These are phyloP conservation scores for Rousettus madagascariensis DNA, from an alignment of 2,797 vertebrate genomes.

Conservation along the genomic window DNA sequence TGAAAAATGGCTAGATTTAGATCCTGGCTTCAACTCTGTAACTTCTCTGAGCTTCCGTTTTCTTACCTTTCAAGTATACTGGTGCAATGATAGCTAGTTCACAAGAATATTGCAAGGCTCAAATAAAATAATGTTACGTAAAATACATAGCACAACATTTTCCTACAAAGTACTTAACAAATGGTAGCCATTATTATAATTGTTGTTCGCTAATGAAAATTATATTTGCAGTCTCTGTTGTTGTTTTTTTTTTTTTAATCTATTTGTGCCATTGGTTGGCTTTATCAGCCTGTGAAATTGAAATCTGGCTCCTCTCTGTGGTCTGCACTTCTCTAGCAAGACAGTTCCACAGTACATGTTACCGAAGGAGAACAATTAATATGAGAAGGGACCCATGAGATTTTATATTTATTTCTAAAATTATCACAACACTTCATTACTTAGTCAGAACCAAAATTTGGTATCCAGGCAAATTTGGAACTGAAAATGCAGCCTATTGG, in stretches of 20 bases:
- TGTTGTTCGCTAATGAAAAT: not conserved
- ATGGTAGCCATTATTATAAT: not conserved
- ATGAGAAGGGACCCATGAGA: not conserved
- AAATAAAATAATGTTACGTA: not conserved
- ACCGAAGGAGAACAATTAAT: not conserved
- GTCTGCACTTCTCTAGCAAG: not conserved
- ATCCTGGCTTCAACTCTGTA: not conserved
- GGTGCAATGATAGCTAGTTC: not conserved
- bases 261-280: not conserved
- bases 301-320: not conserved
- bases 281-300: not conserved
- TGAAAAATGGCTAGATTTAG: not conserved
- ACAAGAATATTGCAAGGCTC: not conserved
- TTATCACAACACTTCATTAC: not conserved
- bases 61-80: not conserved
- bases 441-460: not conserved
- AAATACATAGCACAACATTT: not conserved
- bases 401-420: conserved; percentile 39
- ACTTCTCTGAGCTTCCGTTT: not conserved
- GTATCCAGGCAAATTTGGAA: not conserved
- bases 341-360: not conserved
- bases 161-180: not conserved
- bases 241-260: not conserved
- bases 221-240: not conserved
- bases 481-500: not conserved